Evolutionary conservation across 2,113 vertebrate genomes (phyloP).

Genomic region (Micronycteris hirsuta): DNA sequence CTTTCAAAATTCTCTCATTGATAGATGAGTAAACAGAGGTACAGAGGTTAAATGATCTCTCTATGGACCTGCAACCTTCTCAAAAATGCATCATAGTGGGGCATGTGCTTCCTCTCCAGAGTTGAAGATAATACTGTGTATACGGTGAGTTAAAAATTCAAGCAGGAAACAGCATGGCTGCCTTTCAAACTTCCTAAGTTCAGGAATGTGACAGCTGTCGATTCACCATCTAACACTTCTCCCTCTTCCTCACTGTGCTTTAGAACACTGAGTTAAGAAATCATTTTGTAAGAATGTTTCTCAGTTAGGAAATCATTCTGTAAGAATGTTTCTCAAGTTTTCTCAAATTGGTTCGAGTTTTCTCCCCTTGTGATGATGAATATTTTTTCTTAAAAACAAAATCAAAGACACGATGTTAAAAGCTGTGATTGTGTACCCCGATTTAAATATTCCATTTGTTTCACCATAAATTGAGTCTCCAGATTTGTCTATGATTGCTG

Average conservation of each 20-base stretch:
- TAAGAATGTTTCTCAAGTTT: too few species aligned
- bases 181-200: neutral
- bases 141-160: neutral
- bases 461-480: neutral
- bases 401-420: neutral
- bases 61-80: neutral
- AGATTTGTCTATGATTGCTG: neutral
- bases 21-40: neutral
- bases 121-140: neutral
- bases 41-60: neutral
- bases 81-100: neutral
- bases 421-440: neutral
- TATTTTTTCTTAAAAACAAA: neutral
- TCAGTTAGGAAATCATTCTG: too few species aligned
- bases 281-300: neutral
- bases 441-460: neutral
- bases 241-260: neutral
- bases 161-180: neutral
- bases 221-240: neutral
- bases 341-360: neutral
- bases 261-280: neutral
- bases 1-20: neutral
- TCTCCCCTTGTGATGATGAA: neutral
- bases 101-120: neutral
- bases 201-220: neutral